phyloP scores from a whole-genome alignment of 2,797 vertebrate species.

The Coregonus sp. region DNA sequence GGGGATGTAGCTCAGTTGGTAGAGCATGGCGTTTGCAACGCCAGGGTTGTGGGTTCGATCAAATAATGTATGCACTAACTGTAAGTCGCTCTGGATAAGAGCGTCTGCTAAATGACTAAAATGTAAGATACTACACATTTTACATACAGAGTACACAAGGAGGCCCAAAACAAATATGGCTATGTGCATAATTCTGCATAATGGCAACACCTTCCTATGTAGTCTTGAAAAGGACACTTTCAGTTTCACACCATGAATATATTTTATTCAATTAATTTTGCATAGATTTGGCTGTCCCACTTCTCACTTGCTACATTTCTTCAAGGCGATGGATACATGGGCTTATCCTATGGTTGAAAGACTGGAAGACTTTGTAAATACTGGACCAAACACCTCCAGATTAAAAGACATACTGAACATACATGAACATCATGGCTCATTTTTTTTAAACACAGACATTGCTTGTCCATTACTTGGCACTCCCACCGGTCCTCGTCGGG shows the following conservation, averaged over 20 bases:
- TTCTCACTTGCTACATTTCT: background rate
- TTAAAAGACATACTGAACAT: background rate
- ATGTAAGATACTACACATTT: too few relatives aligned
- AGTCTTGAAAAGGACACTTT: constrained; percentile 1
- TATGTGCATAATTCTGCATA: background rate
- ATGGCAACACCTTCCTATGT: background rate
- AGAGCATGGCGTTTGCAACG: too few relatives aligned
- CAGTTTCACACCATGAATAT: background rate
- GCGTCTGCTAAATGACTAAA: too few relatives aligned
- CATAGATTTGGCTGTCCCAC: background rate
- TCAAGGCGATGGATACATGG: background rate
- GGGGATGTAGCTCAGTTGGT: too few relatives aligned
- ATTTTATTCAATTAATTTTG: background rate
- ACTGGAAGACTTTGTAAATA: background rate
- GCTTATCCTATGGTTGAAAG: background rate
- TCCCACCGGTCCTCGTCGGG: constrained; percentile 22
- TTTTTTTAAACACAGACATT: background rate
- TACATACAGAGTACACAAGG: background rate
- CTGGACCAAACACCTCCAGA: background rate
- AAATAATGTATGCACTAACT: too few relatives aligned
- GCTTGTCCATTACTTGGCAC: constrained; percentile 27
- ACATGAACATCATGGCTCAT: background rate
- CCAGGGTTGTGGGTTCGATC: too few relatives aligned
- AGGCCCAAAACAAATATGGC: background rate
- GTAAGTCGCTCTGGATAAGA: too few relatives aligned